Base-by-base conservation (phyloP, 2,113 vertebrate genomes). In the Sphaerodactylus townsendi region DNA sequence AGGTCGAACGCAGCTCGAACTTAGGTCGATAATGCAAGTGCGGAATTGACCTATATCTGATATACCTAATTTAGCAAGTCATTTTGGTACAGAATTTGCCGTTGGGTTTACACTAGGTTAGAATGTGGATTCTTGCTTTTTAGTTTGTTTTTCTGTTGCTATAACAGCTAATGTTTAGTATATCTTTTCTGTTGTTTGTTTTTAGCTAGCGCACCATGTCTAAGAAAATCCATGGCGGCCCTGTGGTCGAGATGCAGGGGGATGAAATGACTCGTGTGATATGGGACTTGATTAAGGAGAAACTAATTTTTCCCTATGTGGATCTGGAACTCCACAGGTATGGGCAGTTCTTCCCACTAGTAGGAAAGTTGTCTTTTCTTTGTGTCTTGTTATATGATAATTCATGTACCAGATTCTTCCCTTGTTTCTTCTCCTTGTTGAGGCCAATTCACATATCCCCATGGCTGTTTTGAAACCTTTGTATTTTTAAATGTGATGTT, bases 261-360 rank as follows among this genome's bases (percentile, higher is more conserved):
- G 99, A 99, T 91, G 98, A 99, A 93, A 99, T 99, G 99, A 99
- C 99, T 1, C 94, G 98, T 2, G 96, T 99, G 84, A 99, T 99
- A 95, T 99, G 99, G 99, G 98, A 99, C 33, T 93, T 99, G 87
- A 99, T 99, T 90, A 99, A 99, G 94, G 97, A 99, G 87, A 99
- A 99, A 90, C 97, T 99, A 85, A 97, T 99, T 94, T 97, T 98
- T 89, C 99, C 99, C 0, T 99, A 98, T 44, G 95, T 99, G 93
- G 97, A 98, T 82, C 89, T 99, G 84, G 97, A 99, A 93, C 93
- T 99, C 87, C 98, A 99, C 96, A 99, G 98, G 99, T 99, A 96
- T 96, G 39, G 78, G 3, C 4, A 44, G 44, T 44, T 85, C 28
- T 68, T 76, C 46, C n/a, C 6, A 9, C 39, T 68, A 66, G 14